Base-by-base conservation (phyloP, 2,113 vertebrate genomes). In the Alces alces region DNA sequence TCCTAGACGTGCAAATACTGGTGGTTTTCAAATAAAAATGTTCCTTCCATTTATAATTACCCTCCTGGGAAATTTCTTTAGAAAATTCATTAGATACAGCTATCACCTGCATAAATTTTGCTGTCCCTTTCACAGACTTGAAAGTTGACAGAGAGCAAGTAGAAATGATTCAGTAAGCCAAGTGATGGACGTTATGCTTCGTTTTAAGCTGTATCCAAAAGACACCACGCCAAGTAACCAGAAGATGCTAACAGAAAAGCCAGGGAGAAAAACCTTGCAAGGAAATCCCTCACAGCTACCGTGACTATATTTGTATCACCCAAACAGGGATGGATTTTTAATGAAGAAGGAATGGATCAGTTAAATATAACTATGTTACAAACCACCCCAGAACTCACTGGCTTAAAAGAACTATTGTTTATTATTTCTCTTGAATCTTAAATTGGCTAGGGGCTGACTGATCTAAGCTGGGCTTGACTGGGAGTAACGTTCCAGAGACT, bases 51-150 rank as follows among this genome's bases (percentile, higher is more conserved):
- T 96, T 96, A 64, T 28, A 97, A 57, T 91, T 83, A 47, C 15
- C 19, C 70, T 88, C 28, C 61, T 84, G 64, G 66, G 82, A 97
- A 96, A 96, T 98, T 96, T 93, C 60, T 87, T 52, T 93, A 79
- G 88, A 96, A 98, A 98, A 92, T 89, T 97, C 58, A 91, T 96
- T 97, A 96, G 36, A 61, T 89, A 80, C 28, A 97, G 82, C 97
- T 93, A 96, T 92, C 80, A 86, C 36, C 82, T 92, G 55, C 89
- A 90, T 96, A 88, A 95, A 97, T 96, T 91, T 92, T 52, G 6
- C 39, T 94, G 70, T 96, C 73, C 36, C 39, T 85, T 92, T 82
- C 82, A 54, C 25, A 95, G 47, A 50, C n/a, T 54, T 87, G 47
- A 86, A 52, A 95, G 27, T 87, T 61, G 9, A 14, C 45, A 33